Evolutionary conservation across 2,113 vertebrate species (phyloP).

Genomic region (Nannospalax galili): DNA sequence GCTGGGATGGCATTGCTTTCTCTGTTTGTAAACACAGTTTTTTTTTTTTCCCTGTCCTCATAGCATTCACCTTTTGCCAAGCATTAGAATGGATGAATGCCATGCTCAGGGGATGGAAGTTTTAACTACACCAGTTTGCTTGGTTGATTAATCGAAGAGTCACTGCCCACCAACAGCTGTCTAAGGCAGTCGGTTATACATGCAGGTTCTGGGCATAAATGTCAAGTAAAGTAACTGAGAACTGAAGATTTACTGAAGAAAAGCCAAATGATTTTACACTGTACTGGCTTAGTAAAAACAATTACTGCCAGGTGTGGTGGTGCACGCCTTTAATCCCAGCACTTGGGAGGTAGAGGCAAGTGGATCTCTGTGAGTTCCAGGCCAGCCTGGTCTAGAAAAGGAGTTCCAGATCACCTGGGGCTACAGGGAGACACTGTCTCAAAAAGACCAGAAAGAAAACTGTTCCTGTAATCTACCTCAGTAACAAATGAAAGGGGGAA

Average conservation of each 20-base stretch:
- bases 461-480: background rate
- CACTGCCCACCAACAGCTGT: background rate
- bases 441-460: no score
- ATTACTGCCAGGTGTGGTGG: no score
- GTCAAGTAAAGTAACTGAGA: background rate
- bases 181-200: background rate
- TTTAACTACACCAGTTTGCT: background rate
- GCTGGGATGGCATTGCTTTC: background rate
- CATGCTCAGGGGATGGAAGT: background rate
- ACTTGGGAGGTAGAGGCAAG: no score
- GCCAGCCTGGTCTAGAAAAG: no score
- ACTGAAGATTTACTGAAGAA: background rate
- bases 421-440: no score
- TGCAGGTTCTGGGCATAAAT: background rate
- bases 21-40: background rate
- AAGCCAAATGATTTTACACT: background rate
- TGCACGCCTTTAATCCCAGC: no score
- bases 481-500: slow-evolving; percentile 24
- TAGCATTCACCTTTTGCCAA: background rate
- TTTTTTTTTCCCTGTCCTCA: background rate
- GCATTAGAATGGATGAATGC: background rate
- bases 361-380: no score
- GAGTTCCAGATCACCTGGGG: no score
- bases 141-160: background rate
- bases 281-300: background rate